Evolutionary conservation across 1,140 invertebrate species (phyloP), one percentile per base, ranked within the genome.

Genomic region (Lasioglossum albipes): DNA sequence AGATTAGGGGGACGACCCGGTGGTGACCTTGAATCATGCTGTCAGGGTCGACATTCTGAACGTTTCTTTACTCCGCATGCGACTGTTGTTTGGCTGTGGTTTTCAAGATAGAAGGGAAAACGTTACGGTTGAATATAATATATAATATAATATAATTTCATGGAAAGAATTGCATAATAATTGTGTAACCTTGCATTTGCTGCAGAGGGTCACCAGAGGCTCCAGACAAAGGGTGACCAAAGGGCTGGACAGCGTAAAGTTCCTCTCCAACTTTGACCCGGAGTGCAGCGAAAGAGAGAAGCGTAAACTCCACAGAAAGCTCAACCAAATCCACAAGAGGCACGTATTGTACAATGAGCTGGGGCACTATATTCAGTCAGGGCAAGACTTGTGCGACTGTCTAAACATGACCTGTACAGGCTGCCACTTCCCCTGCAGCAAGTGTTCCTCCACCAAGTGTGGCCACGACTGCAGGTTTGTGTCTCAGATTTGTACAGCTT

Each of bases 361-460:
- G 82, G 93, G 90, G 81, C 93, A 81, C 62, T 92, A 71, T 77
- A 94, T 84, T 42, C 94, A 74, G 61, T 95, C 95, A 41, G 95
- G 95, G 9, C 91, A 93, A 67, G 96, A 97, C 92, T 82, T 97
- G 2, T 98, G 97, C 88, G 97, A 98, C 91, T 98, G 97, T 89
- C 91, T 97, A 31, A 94, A 95, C 73, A 89, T 93, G 64, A 92
- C 93, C 10, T 98, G 97, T 87, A 92, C 94, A 3, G 97, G 97
- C 1, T 98, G 97, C 92, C 96, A 97, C 90, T 96, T 96, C 90
- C 95, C 96, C 2, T 98, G 97, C 89, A 87, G 93, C 1, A 97
- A 96, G 92, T 98, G 97, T 86, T 83, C 78, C 13, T 95, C 95
- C 0, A 79, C 87, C 5, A 96, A 96, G 89, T 96, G 95, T 91